Conservation (phyloP, 2,113 vertebrate species). For the Sturnira hondurensis region DNA sequence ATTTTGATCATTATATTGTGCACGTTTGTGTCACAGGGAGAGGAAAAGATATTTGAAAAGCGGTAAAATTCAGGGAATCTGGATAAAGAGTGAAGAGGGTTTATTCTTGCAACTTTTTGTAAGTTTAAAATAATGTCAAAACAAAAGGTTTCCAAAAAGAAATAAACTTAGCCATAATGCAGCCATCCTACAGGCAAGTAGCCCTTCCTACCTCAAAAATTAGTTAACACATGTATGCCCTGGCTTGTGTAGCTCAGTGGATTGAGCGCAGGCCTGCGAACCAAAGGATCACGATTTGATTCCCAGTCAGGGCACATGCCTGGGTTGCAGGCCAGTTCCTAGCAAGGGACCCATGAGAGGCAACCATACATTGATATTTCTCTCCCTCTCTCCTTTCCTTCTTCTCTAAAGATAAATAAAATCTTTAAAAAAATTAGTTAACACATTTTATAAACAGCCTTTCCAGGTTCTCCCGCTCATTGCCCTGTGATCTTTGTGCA, state of each 20-base stretch:
- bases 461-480: not conserved
- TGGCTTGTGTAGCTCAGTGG: too few species aligned
- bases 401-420: too few species aligned
- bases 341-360: too few species aligned
- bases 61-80: not conserved
- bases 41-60: not conserved
- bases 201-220: not conserved
- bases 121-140: slow-evolving; percentile 10
- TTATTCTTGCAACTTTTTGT: not conserved
- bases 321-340: too few species aligned
- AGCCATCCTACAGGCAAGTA: not conserved
- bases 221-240: not conserved
- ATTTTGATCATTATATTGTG: not conserved
- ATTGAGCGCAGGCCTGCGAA: too few species aligned
- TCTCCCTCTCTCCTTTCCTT: too few species aligned
- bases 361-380: too few species aligned
- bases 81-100: not conserved
- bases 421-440: too few species aligned
- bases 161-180: not conserved
- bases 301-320: too few species aligned
- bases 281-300: too few species aligned
- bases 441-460: not conserved
- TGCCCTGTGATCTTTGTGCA: not conserved
- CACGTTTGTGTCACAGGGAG: not conserved
- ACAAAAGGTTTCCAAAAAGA: not conserved